Base-by-base conservation (phyloP, 1,140 invertebrate genomes). In the Megathymus violae region DNA sequence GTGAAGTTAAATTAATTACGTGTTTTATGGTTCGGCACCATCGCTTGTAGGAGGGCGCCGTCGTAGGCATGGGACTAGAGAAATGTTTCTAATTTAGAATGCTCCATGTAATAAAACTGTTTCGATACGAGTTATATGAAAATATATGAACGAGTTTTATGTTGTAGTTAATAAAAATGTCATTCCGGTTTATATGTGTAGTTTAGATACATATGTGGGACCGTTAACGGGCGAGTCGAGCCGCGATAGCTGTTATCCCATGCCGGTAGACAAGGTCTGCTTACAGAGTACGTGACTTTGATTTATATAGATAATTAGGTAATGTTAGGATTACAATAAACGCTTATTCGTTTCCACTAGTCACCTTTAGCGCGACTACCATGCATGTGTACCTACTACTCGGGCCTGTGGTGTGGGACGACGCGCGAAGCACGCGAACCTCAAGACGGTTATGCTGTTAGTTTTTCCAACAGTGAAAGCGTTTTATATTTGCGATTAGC, bases 1-100 rank as follows among this genome's bases (percentile, higher is more conserved):
- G 16, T 43, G 27, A 43, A 56, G 52, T 56, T 56, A 31, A 44
- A 56, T 56, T 56, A 56, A 56, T 56, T 44, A 56, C 14, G 41
- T 58, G 54, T 46, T 58, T 58, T 58, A 58, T 58, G 54, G 27
- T 31, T 44, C 25, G 13, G 40, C 15, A 22, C 6, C 52, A 31
- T 6, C 13, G 40, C 52, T 16, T 11, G 52, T 56, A 40, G 52
- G 52, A 56, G 52, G 52, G 14, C 11, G 38, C 41, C 19, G 40
- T 31, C 41, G 27, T 54, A 13, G 51, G 25, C 27, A 7, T 41
- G 22, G 27, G 15, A 16, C 15, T 59, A 59, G 41, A 17, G 44
- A 59, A 59, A 59, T 47, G 44, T 36, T 47, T 47, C 13, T 11
- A 47, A 36, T 59, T 59, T 59, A 47, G 47, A 25, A 31, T 16